phyloP scores from a whole-genome alignment of 2,113 vertebrate genomes.

The Notiomystis cincta region DNA sequence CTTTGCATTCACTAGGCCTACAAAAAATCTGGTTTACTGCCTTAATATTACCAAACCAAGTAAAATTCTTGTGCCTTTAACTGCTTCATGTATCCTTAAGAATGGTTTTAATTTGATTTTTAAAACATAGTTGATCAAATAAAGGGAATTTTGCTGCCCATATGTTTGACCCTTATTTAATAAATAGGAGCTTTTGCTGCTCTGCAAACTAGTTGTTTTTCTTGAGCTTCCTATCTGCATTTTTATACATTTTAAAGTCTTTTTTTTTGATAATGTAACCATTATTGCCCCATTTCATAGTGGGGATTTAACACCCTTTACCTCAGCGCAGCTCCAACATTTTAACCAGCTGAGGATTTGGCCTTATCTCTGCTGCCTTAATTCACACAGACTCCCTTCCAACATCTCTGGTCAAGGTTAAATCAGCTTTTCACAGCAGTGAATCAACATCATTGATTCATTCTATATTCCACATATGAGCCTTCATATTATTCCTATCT shows the following conservation, averaged over 20 bases:
- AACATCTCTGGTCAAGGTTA: constrained; percentile 28
- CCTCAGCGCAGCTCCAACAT: neutral
- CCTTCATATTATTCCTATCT: neutral
- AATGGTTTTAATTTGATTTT: constrained; percentile 37
- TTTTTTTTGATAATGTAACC: neutral
- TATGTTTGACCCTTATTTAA: neutral
- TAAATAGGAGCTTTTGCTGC: neutral
- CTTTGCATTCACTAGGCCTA: neutral
- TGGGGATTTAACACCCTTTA: neutral
- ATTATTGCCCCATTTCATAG: neutral
- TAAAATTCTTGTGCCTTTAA: constrained; percentile 17
- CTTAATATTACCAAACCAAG: constrained; percentile 2
- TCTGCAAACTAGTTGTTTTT: neutral
- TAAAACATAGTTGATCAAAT: constrained; percentile 22
- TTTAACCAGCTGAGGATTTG: constrained; percentile 33
- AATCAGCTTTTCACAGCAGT: constrained; percentile 38
- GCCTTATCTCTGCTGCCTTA: neutral
- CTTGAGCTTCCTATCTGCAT: neutral
- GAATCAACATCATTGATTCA: neutral
- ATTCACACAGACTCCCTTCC: constrained; percentile 18
- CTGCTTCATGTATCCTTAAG: constrained; percentile 2
- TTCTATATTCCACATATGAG: neutral
- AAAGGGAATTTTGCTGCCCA: neutral
- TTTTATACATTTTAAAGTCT: neutral
- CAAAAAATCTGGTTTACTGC: constrained; percentile 37